phyloP scores from a whole-genome alignment of 2,797 vertebrate genomes.

The Leuciscus waleckii region DNA sequence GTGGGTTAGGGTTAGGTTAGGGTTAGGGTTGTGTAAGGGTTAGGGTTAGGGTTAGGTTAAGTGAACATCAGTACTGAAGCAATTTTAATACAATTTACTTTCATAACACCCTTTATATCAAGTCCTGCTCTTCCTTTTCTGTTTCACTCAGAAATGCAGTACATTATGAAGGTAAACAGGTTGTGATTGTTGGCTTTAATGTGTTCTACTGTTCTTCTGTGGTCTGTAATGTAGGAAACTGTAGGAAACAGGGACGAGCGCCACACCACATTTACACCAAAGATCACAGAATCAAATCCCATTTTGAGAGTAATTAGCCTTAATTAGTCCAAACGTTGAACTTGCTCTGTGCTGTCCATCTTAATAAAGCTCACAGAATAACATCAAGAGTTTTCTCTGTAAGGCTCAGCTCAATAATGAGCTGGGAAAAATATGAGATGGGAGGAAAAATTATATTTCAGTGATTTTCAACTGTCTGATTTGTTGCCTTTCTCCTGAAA shows the following conservation, averaged over 20 bases:
- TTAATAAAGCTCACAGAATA: conserved; percentile 21
- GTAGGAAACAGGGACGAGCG: background rate
- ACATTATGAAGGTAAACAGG: background rate
- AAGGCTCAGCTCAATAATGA: background rate
- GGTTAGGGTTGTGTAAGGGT: too few species aligned
- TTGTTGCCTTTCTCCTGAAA: background rate
- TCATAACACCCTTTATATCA: background rate
- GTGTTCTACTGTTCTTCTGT: background rate
- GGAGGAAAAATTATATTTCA: background rate
- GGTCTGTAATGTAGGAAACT: background rate
- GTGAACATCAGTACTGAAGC: background rate
- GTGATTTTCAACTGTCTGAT: background rate
- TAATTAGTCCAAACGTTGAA: conserved; percentile 25
- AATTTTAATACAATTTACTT: background rate
- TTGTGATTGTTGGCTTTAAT: background rate
- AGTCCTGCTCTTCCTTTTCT: background rate
- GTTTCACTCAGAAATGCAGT: background rate
- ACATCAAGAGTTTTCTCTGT: background rate
- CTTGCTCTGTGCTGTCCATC: conserved; percentile 11
- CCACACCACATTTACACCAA: background rate
- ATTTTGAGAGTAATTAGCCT: conserved; percentile 17
- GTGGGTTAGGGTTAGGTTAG: background rate
- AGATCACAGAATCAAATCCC: background rate
- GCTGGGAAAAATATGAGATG: background rate
- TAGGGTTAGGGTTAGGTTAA: background rate